Percentiles rank a stretch among this genome's conserved stretches.
phyloP scores from a whole-genome alignment of 2,888 invertebrate species.

The Hirtodrosophila confusa region DNA sequence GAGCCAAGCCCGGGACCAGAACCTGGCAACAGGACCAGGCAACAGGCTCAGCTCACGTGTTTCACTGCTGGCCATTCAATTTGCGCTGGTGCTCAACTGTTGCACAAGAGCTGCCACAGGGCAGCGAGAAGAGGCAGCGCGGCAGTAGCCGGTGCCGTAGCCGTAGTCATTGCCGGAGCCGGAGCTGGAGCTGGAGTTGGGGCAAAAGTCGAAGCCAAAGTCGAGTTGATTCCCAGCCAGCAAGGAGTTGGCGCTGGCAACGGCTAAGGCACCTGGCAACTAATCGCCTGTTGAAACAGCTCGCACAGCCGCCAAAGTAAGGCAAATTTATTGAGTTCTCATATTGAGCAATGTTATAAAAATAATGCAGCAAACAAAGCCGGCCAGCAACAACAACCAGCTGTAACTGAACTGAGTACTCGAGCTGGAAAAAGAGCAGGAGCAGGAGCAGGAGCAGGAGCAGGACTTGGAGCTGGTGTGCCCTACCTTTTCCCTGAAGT shows the following conservation, averaged over 20 bases:
- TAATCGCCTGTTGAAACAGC: constrained; percentile 77
- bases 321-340: constrained; percentile 77
- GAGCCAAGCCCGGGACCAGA: constrained; percentile 1
- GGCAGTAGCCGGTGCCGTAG: neutral
- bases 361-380: constrained; percentile 63
- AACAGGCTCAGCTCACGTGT: constrained; percentile 39
- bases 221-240: constrained; percentile 8
- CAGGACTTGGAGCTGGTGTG: constrained; percentile 2
- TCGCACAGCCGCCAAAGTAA: constrained; percentile 54
- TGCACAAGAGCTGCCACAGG: constrained; percentile 50
- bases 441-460: constrained; percentile 1
- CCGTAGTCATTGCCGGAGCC: no score
- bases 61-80: constrained; percentile 50
- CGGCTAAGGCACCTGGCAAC: constrained; percentile 57
- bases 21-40: constrained; percentile 33
- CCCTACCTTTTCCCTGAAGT: neutral
- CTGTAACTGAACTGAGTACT: constrained; percentile 13
- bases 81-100: constrained; percentile 59
- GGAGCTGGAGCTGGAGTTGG: no score
- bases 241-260: constrained; percentile 6
- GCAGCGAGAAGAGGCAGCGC: neutral
- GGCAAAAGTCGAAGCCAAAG: constrained; percentile 6
- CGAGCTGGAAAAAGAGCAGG: neutral
- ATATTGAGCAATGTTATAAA: constrained; percentile 75
- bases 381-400: constrained; percentile 7